Conservation (phyloP, 2,113 vertebrate species). For the Andinoacara biseriatus region DNA sequence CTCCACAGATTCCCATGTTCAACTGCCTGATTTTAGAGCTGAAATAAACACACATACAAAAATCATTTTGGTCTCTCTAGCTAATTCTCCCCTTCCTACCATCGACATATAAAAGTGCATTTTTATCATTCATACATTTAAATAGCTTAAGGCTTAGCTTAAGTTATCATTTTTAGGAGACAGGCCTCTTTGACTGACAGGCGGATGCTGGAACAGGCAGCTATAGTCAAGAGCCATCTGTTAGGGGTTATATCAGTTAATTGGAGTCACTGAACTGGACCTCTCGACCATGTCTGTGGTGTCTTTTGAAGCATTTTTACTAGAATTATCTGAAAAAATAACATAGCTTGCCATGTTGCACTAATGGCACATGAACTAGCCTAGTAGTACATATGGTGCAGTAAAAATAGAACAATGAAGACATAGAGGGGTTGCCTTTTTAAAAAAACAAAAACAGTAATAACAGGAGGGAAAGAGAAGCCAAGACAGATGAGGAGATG, state of each 20-base stretch:
- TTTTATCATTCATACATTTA: background rate
- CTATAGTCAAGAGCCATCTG: background rate
- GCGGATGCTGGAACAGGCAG: background rate
- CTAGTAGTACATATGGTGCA: background rate
- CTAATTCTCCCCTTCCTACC: background rate
- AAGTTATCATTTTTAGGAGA: background rate
- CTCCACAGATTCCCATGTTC: background rate
- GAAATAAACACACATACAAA: background rate
- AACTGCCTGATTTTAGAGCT: background rate
- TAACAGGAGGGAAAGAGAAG: background rate
- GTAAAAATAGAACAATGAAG: background rate
- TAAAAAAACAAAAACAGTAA: background rate
- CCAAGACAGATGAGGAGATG: constrained; percentile 45
- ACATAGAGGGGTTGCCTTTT: background rate
- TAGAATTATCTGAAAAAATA: background rate
- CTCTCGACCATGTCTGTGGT: background rate
- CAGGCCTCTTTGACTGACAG: background rate
- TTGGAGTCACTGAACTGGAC: background rate
- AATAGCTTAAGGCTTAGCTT: background rate
- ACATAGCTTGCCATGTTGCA: background rate
- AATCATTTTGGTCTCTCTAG: background rate
- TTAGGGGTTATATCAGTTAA: background rate
- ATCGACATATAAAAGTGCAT: no score
- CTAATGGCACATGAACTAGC: background rate
- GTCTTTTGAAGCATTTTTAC: background rate